A percentile compares a stretch with the other conserved stretches of the same genome.
Conservation (phyloP, 2,113 vertebrate genomes). For the Labeo rohita region DNA sequence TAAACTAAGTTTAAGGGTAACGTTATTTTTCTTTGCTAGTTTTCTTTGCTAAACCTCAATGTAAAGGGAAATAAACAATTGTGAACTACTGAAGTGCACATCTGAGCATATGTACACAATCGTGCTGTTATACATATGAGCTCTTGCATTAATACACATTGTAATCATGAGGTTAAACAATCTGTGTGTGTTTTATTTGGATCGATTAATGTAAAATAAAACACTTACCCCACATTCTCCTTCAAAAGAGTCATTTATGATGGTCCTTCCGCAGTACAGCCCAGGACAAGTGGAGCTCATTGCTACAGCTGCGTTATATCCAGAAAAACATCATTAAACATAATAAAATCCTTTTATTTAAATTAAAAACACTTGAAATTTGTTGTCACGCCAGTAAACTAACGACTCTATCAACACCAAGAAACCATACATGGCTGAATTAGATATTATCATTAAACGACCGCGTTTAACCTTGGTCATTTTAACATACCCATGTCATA, state of each 20-base stretch:
- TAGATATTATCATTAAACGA: not conserved
- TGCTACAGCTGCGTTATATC: constrained; percentile 78
- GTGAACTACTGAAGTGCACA: not conserved
- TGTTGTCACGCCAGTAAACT: not conserved
- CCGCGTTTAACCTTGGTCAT: not conserved
- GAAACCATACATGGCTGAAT: not conserved
- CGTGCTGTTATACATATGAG: not conserved
- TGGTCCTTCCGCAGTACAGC: constrained; percentile 85
- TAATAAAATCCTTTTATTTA: not conserved
- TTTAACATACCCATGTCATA: constrained; percentile 47
- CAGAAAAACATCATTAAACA: constrained; percentile 25
- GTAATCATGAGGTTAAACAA: not conserved
- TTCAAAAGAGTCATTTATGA: constrained; percentile 75
- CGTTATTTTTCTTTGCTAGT: not conserved
- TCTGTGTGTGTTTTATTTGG: not conserved
- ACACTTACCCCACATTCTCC: constrained; percentile 89
- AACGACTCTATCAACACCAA: not conserved
- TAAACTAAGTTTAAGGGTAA: not conserved
- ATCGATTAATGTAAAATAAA: not conserved
- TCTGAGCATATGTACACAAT: not conserved
- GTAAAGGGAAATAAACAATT: not conserved
- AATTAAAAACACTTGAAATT: not conserved
- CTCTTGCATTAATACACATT: not conserved
- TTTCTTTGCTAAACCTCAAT: not conserved
- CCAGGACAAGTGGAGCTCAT: constrained; percentile 87